A percentile compares a stretch with the other conserved stretches of the same genome.
These are phyloP conservation scores for Leptobrachium ailaonicum DNA, from an alignment of 2,113 vertebrate species.

Conservation along the genomic window DNA sequence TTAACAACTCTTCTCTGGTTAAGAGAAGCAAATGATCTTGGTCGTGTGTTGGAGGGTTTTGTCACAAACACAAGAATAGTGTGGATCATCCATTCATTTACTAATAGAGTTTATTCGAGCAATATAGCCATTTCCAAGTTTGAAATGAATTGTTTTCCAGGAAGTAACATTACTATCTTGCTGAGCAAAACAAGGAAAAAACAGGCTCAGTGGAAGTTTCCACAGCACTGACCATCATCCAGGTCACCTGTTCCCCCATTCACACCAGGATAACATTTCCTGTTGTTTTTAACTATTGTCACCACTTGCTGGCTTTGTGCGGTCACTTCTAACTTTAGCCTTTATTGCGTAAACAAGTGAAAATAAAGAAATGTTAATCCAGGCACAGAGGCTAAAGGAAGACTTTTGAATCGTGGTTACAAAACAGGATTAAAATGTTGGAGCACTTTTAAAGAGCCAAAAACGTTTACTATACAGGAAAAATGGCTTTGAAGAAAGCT, in stretches of 20 bases:
- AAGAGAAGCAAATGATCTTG: no score
- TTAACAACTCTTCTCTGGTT: no score
- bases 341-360: slow-evolving; percentile 69
- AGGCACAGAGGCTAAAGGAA: not conserved
- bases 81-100: no score
- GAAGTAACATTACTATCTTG: slow-evolving; percentile 76
- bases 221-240: slow-evolving; percentile 93
- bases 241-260: slow-evolving; percentile 91
- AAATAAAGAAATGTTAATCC: slow-evolving; percentile 48
- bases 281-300: slow-evolving; percentile 93
- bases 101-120: not conserved
- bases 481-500: no score
- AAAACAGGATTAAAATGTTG: no score
- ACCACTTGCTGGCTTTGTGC: slow-evolving; percentile 76
- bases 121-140: not conserved
- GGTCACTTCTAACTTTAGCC: slow-evolving; percentile 86
- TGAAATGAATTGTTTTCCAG: slow-evolving; percentile 55
- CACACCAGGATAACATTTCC: slow-evolving; percentile 93
- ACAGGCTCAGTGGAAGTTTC: slow-evolving; percentile 92
- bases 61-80: no score
- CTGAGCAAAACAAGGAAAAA: slow-evolving; percentile 80
- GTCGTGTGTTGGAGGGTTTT: no score
- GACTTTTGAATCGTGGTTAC: no score
- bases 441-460: no score
- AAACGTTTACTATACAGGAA: no score